Percentiles rank a stretch among this genome's conserved stretches.
These are phyloP conservation scores for Rattus rattus DNA, from an alignment of 2,113 vertebrate genomes.

Conservation along the genomic window DNA sequence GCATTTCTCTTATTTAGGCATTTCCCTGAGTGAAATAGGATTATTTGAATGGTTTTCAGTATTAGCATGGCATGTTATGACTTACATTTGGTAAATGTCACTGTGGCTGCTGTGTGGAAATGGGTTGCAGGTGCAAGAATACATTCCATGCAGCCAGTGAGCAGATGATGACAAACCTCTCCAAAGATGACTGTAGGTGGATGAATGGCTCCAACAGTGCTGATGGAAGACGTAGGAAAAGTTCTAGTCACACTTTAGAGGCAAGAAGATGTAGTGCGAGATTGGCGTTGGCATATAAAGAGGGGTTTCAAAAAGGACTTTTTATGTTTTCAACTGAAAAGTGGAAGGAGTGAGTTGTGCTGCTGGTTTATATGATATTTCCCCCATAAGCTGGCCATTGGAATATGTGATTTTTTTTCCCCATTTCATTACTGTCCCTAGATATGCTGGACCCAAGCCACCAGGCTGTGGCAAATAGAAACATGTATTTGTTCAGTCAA, in stretches of 20 bases:
- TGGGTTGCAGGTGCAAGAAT: background rate
- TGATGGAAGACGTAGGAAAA: background rate
- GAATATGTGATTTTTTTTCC: background rate
- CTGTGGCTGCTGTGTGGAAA: background rate
- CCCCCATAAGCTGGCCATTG: background rate
- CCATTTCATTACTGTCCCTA: too few species aligned
- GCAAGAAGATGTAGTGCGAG: background rate
- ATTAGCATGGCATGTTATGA: background rate
- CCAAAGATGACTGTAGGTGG: background rate
- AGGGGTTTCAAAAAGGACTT: background rate
- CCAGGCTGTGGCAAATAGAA: too few species aligned
- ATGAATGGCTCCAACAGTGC: background rate
- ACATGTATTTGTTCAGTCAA: too few species aligned
- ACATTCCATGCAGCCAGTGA: background rate
- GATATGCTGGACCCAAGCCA: too few species aligned
- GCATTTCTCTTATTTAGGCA: fast-evolving
- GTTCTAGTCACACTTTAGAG: background rate
- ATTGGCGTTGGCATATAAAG: background rate
- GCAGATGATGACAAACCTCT: background rate
- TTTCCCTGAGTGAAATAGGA: background rate
- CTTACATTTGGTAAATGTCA: background rate
- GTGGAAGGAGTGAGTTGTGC: background rate
- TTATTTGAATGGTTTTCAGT: background rate
- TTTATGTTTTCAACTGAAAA: background rate
- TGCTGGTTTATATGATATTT: background rate